A percentile compares a stretch with the other conserved stretches of the same genome.
Evolutionary conservation across 2,797 vertebrate genomes (phyloP).

Genomic region (Clamator glandarius): DNA sequence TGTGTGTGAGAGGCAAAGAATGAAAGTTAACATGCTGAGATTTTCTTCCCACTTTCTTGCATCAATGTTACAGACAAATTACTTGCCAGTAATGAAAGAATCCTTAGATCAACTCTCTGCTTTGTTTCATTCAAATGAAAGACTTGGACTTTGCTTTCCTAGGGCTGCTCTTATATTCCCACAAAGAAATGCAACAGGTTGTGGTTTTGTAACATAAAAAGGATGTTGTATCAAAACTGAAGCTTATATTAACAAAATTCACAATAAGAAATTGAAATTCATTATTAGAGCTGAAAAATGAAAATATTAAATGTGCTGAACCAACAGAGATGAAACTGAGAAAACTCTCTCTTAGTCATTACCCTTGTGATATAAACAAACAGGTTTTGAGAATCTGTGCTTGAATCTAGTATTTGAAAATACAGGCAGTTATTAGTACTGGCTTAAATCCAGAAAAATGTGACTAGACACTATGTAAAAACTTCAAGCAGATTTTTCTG

Average conservation of each 20-base stretch:
- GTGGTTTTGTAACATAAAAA: background rate
- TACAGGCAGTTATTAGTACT: background rate
- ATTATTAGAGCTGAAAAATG: background rate
- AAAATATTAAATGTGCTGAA: background rate
- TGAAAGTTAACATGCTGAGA: background rate
- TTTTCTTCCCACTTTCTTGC: background rate
- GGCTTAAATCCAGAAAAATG: background rate
- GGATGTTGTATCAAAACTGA: background rate
- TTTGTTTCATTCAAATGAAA: background rate
- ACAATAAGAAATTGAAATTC: background rate
- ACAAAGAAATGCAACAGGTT: background rate
- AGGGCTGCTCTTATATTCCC: background rate
- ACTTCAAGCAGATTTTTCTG: background rate
- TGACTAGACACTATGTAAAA: background rate
- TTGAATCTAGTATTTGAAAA: background rate
- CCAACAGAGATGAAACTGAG: background rate
- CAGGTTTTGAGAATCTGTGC: background rate
- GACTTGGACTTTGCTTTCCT: background rate
- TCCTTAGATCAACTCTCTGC: background rate
- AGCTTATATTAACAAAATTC: background rate
- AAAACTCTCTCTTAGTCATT: background rate
- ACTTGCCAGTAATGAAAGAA: background rate
- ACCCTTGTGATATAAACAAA: background rate
- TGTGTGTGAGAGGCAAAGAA: background rate
- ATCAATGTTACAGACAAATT: fast-evolving